Conservation (phyloP, 1,140 invertebrate genomes). For the Aphaenogaster ashmeadi region DNA sequence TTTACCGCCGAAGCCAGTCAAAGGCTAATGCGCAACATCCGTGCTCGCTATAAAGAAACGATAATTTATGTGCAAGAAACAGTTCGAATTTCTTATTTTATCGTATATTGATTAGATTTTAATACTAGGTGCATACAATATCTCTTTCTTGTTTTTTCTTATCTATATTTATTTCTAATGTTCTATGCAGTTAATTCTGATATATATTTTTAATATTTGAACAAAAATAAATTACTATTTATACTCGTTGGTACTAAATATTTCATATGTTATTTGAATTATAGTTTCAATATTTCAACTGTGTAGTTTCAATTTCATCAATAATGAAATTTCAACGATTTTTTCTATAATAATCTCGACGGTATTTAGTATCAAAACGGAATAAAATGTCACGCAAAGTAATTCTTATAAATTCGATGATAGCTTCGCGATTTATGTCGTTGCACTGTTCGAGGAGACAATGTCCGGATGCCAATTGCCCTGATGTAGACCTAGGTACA, state of each 20-base stretch:
- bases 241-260: not conserved
- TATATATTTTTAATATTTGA: not conserved
- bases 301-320: not conserved
- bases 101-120: not conserved
- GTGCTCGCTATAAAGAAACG: not conserved
- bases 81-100: not conserved
- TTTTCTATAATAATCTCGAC: not conserved
- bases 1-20: not conserved
- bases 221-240: not conserved
- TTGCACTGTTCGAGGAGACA: not conserved
- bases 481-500: not conserved
- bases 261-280: not conserved
- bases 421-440: slow-evolving; percentile 6
- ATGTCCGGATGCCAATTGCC: not conserved
- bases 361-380: not conserved
- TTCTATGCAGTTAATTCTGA: not conserved
- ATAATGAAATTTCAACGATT: not conserved
- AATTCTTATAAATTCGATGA: not conserved
- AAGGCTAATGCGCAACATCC: slow-evolving; percentile 9
- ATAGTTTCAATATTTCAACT: not conserved
- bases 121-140: not conserved
- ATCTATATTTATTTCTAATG: not conserved
- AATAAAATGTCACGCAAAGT: not conserved
- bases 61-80: not conserved
- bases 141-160: not conserved